These are phyloP conservation scores for Agrotis clavis DNA, from an alignment of 2,888 invertebrate species.

Conservation along the genomic window DNA sequence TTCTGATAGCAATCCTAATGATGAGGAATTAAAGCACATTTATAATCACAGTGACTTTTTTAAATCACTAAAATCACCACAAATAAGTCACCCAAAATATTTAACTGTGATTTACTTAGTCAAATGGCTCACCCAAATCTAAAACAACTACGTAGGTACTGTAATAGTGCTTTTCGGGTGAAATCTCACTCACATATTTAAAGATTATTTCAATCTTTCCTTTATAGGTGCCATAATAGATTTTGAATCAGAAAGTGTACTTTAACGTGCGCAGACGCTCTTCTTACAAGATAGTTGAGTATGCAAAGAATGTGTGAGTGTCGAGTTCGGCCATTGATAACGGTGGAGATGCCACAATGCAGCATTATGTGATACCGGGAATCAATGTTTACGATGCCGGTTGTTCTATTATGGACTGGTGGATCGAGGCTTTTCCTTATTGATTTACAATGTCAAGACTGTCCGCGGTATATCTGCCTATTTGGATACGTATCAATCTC, in stretches of 20 bases:
- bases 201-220: background rate
- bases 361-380: constrained; percentile 67
- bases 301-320: constrained; percentile 59
- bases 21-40: too few species aligned
- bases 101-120: background rate
- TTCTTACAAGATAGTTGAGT: constrained; percentile 61
- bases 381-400: constrained; percentile 59
- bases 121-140: constrained; percentile 1
- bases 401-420: constrained; percentile 42
- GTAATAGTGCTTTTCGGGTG: background rate
- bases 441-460: background rate
- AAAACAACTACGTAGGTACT: background rate
- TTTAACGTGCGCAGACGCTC: constrained; percentile 35
- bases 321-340: constrained; percentile 66
- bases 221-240: too few species aligned
- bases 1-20: too few species aligned
- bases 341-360: constrained; percentile 67
- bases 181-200: background rate
- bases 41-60: too few species aligned
- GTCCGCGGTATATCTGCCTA: too few species aligned
- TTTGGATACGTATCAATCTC: too few species aligned
- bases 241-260: constrained; percentile 20
- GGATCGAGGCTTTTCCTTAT: constrained; percentile 21
- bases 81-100: too few species aligned
- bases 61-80: too few species aligned